A percentile compares a stretch with the other conserved stretches of the same genome.
Evolutionary conservation across 2,113 vertebrate species (phyloP).

Genomic region (Platycercus adscitus): DNA sequence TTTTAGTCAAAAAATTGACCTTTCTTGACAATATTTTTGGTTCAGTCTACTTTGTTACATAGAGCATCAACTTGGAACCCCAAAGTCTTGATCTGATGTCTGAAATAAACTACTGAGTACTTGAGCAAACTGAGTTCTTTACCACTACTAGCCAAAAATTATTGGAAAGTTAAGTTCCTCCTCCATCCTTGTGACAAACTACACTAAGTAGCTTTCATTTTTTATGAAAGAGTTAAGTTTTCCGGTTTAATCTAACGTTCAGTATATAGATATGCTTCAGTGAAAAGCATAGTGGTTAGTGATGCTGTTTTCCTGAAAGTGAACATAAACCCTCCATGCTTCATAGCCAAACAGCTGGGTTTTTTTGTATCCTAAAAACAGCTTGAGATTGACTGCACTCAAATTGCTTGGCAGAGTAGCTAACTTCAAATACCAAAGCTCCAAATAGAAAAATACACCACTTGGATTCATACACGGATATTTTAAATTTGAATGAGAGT

Average conservation of each 20-base stretch:
- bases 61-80: neutral
- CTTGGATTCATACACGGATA: neutral
- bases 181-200: neutral
- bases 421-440: conserved; percentile 66
- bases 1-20: neutral
- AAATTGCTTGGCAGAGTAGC: conserved; percentile 62
- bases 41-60: neutral
- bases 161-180: neutral
- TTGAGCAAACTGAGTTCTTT: neutral
- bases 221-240: neutral
- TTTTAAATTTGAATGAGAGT: conserved; percentile 41
- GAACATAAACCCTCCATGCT: neutral
- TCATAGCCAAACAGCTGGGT: conserved; percentile 63
- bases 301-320: conserved; percentile 28
- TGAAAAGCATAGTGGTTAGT: neutral
- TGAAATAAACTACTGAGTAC: neutral
- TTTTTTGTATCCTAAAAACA: conserved; percentile 51
- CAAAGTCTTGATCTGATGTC: neutral
- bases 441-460: conserved; percentile 27
- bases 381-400: conserved; percentile 56
- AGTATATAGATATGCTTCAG: neutral
- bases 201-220: neutral
- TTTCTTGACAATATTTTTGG: neutral
- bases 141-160: neutral
- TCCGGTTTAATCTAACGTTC: neutral